These are phyloP conservation scores for Melanerpes aurifrons DNA, from an alignment of 2,113 vertebrate genomes.

Conservation along the genomic window DNA sequence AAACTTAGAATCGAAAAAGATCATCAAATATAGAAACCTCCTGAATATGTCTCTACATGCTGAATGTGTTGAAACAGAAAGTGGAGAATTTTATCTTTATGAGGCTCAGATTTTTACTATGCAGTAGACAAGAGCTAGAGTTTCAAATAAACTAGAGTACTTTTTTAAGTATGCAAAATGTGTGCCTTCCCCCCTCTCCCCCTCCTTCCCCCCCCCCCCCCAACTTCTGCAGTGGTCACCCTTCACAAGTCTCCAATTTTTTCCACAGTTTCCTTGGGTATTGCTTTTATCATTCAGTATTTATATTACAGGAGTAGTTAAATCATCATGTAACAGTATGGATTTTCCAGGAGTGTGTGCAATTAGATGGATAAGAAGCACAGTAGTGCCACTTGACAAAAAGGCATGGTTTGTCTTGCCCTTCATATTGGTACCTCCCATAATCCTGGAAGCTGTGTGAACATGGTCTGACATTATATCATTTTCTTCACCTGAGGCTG, in stretches of 20 bases:
- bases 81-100: slow-evolving; percentile 41
- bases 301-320: background rate
- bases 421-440: background rate
- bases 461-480: background rate
- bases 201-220: no score
- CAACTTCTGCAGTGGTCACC: background rate
- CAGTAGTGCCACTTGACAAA: background rate
- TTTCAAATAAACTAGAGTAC: slow-evolving; percentile 27
- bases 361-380: background rate
- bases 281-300: background rate
- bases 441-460: fast-evolving
- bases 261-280: background rate
- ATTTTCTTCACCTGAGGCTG: background rate
- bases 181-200: background rate
- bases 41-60: slow-evolving; percentile 54
- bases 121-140: background rate
- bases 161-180: slow-evolving; percentile 17
- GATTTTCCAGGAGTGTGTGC: background rate
- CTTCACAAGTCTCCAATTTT: background rate
- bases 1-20: slow-evolving; percentile 67
- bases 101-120: slow-evolving; percentile 31
- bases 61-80: slow-evolving; percentile 54
- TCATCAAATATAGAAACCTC: slow-evolving; percentile 71
- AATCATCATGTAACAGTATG: background rate
- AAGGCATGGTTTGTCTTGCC: background rate